Evolutionary conservation across 2,797 vertebrate genomes (phyloP).

Genomic region (Poeciliopsis infans): DNA sequence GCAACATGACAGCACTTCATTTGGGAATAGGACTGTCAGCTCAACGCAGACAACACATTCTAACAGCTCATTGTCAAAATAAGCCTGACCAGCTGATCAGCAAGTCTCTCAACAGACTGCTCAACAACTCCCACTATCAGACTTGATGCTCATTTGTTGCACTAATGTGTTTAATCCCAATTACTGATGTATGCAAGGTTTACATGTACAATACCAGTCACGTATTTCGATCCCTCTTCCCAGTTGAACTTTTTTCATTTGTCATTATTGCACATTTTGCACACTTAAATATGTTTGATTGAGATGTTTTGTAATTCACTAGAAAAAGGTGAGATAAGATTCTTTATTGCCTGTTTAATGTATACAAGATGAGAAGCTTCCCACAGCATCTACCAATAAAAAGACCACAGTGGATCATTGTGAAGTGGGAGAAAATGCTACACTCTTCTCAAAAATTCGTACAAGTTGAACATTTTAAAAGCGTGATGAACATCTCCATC

Average conservation of each 20-base stretch:
- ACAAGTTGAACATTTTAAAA: neutral
- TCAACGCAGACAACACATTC: slow-evolving; percentile 19
- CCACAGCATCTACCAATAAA: neutral
- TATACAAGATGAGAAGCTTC: too few relatives aligned
- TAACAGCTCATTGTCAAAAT: slow-evolving; percentile 11
- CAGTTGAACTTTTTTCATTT: neutral
- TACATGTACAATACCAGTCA: neutral
- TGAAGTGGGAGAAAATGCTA: neutral
- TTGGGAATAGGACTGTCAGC: slow-evolving; percentile 17
- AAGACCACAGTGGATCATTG: neutral
- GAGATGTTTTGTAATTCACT: neutral
- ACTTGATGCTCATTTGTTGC: slow-evolving; percentile 43
- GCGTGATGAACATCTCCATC: neutral
- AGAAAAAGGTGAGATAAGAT: neutral
- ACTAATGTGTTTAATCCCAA: slow-evolving; percentile 11
- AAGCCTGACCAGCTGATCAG: slow-evolving; percentile 37
- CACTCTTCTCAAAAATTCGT: neutral
- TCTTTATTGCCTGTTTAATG: too few relatives aligned
- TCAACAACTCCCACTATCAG: slow-evolving; percentile 24
- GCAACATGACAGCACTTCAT: slow-evolving; percentile 32
- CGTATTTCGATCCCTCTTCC: neutral
- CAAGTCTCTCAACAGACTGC: slow-evolving; percentile 33
- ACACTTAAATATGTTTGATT: neutral
- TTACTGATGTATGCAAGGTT: neutral
- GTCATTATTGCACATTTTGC: neutral